Base-by-base conservation (phyloP, 2,797 vertebrate species). In the Phalanger gymnotis region DNA sequence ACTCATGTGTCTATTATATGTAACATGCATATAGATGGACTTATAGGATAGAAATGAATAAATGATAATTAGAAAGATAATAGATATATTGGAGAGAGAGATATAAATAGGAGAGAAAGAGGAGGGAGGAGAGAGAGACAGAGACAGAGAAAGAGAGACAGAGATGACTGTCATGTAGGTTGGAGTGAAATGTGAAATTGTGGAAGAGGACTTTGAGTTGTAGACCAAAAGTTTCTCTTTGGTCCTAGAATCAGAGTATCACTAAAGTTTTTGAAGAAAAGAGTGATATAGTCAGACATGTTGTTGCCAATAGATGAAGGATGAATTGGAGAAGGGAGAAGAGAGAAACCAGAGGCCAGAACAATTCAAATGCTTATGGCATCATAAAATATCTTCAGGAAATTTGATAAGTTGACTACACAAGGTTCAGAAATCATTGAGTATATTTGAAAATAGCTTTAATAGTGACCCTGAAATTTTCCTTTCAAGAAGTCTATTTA, bases 401-500 rank as follows among this genome's bases (percentile, higher is more conserved):
- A 56, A 57, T 90, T 94, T 92, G 89, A 28, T 30, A 66, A 34
- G 51, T 61, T 92, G 40, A 47, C 92, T 57, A 0, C 51, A 47
- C 51, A 47, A 34, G 92, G 0, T 53, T 4, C 22, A 28, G 34
- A 93, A 91, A 81, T 16, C 25, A 81, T 28, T 22, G 11, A 90
- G 27, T 47, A 52, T 93, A 16, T 53, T 92, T 94, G 34, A 73
- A 54, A 57, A 54, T 55, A 31, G 22, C 89, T 89, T 94, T 40
- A 93, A 87, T 0, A 1, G 1, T 30, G 66, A 30, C 47, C 13
- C 14, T 81, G 1, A 90, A 94, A 27, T 90, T 92, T 94, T 90
- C 52, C 87, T 95, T 92, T 94, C 53, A 58, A 87, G 93, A 95
- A 87, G 6, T 91, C 73, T 30, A 61, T 61, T 61, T 34, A 34